These are phyloP conservation scores for Machimus rusticus DNA, from an alignment of 2,888 invertebrate genomes.

Conservation along the genomic window DNA sequence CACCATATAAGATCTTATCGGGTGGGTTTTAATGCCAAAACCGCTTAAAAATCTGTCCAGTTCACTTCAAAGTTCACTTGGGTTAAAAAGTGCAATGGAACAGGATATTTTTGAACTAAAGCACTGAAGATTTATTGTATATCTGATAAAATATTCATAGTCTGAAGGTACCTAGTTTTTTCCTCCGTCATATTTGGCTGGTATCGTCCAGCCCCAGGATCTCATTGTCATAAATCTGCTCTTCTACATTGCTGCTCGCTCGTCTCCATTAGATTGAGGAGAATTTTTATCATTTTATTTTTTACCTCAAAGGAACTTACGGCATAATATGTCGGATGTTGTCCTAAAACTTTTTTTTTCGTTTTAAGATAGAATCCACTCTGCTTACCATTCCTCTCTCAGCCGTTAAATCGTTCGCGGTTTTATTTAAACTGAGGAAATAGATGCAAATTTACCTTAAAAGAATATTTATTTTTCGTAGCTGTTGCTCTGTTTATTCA, in stretches of 20 bases:
- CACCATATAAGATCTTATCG: background rate
- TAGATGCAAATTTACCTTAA: background rate
- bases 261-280: background rate
- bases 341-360: background rate
- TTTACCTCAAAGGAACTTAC: background rate
- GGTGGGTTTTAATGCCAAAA: background rate
- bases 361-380: background rate
- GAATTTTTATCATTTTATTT: conserved; percentile 9
- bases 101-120: conserved; percentile 11
- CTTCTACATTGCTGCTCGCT: conserved; percentile 6
- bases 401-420: background rate
- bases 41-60: conserved; percentile 10
- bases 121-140: conserved; percentile 26
- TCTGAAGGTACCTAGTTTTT: background rate
- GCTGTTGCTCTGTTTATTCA: background rate
- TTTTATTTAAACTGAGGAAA: background rate
- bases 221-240: conserved; percentile 14
- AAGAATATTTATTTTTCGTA: background rate
- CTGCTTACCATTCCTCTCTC: background rate
- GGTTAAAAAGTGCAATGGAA: conserved; percentile 15
- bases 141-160: conserved; percentile 35
- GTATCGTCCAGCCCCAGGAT: background rate
- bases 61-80: conserved; percentile 5
- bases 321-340: background rate
- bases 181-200: background rate